phyloP scores from a whole-genome alignment of 2,113 vertebrate genomes.

The Chitala chitala region DNA sequence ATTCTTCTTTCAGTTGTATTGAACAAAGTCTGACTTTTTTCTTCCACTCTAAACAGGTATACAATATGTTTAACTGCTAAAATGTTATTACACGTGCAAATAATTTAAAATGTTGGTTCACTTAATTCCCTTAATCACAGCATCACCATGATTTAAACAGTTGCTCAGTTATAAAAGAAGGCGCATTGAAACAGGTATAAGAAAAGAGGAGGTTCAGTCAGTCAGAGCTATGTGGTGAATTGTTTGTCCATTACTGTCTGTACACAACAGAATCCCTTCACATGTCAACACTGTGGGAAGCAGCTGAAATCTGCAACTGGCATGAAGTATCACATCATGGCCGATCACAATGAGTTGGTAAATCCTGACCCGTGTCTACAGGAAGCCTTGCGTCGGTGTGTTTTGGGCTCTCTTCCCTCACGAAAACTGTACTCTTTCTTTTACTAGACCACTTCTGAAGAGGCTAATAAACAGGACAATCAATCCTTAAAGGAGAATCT shows the following conservation, averaged over 20 bases:
- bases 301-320: constrained; percentile 86
- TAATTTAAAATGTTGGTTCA: no score
- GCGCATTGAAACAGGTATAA: not conserved
- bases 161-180: no score
- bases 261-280: constrained; percentile 72
- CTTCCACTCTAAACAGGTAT: no score
- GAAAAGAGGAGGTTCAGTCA: not conserved
- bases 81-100: no score
- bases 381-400: not conserved
- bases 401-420: not conserved
- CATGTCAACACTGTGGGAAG: constrained; percentile 87
- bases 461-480: constrained; percentile 68
- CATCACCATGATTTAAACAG: no score
- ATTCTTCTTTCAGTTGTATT: no score
- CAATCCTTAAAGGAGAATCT: constrained; percentile 77
- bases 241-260: constrained; percentile 30
- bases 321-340: constrained; percentile 96
- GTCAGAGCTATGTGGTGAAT: not conserved
- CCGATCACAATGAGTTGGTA: constrained; percentile 89
- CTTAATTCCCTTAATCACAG: no score
- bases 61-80: no score
- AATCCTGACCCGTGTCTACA: constrained; percentile 13
- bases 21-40: no score
- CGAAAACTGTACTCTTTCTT: constrained; percentile 20
- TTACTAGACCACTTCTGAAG: constrained; percentile 70